Evolutionary conservation across 2,797 vertebrate species (phyloP).

Genomic region (Phrynocephalus forsythii): DNA sequence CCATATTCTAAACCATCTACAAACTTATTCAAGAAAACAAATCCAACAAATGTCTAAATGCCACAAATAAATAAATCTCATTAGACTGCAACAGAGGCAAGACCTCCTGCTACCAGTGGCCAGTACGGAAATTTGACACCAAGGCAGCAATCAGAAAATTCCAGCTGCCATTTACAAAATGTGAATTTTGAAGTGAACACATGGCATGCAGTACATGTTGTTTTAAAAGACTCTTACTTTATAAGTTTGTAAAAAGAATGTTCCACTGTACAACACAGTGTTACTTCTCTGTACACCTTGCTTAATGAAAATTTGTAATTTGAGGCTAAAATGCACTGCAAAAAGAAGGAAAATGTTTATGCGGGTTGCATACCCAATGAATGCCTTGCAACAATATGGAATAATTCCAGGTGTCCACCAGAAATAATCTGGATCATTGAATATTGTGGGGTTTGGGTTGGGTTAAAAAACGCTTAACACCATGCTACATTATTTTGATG

Average conservation of each 20-base stretch:
- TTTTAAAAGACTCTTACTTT: not conserved
- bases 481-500: not conserved
- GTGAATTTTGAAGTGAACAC: not conserved
- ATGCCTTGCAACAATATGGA: no score
- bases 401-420: not conserved
- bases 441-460: not conserved
- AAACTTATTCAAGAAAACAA: no score
- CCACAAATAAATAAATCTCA: no score
- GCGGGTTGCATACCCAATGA: not conserved
- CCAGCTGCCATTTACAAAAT: not conserved
- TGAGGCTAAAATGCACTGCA: no score
- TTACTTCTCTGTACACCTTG: no score
- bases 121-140: not conserved
- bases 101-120: not conserved
- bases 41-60: no score
- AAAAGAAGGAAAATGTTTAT: not conserved
- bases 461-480: not conserved
- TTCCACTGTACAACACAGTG: no score
- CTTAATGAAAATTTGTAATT: no score
- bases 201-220: not conserved
- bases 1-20: no score
- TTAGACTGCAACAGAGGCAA: no score
- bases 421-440: not conserved
- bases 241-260: not conserved
- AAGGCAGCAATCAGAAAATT: not conserved